Evolutionary conservation across 2,113 vertebrate genomes (phyloP).

Genomic region (Halichoerus grypus): DNA sequence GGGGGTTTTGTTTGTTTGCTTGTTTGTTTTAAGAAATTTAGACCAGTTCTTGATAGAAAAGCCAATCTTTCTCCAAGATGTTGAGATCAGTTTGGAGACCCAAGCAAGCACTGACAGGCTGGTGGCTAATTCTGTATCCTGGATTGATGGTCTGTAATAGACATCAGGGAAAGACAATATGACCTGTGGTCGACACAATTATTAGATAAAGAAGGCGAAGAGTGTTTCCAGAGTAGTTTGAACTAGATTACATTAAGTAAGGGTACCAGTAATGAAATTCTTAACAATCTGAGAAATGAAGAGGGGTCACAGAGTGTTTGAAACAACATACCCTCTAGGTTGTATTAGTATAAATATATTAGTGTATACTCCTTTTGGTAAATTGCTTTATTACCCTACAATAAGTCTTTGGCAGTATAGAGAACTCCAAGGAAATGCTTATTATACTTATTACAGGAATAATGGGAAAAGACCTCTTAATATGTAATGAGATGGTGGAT

Average conservation of each 20-base stretch:
- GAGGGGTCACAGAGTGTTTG: not conserved
- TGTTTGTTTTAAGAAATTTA: not conserved
- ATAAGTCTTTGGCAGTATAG: not conserved
- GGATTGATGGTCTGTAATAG: not conserved
- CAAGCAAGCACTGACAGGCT: not conserved
- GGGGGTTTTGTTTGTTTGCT: not conserved
- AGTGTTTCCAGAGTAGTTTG: not conserved
- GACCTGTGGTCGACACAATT: not conserved
- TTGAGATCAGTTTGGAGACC: not conserved
- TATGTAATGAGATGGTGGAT: not conserved
- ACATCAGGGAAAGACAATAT: not conserved
- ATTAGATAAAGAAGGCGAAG: not conserved
- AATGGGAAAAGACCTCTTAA: not conserved
- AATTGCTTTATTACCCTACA: not conserved
- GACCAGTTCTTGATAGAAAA: not conserved
- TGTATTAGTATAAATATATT: not conserved
- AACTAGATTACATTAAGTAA: conserved; percentile 5
- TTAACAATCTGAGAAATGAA: not conserved
- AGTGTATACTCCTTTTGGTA: not conserved
- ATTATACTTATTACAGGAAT: not conserved
- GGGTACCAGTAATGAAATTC: not conserved
- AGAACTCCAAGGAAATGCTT: not conserved
- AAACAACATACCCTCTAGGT: not conserved
- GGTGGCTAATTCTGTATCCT: not conserved
- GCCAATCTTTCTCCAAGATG: not conserved